Conservation (phyloP, 2,888 invertebrate species). For the Caradrina clavipalpis region DNA sequence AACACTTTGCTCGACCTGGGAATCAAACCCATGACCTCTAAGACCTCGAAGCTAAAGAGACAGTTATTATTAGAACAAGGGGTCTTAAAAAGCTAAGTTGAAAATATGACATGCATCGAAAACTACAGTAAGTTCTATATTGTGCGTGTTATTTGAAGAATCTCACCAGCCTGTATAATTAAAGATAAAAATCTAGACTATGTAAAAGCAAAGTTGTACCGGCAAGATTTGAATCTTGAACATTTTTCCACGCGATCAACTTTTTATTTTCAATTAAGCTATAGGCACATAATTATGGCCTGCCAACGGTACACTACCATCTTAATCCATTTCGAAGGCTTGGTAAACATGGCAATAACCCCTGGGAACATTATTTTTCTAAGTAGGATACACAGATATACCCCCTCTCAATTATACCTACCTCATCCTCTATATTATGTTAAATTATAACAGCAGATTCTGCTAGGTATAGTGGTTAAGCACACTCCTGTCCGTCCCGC, state of each 20-base stretch:
- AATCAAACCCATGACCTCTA: too few species aligned
- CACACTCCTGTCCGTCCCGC: background rate
- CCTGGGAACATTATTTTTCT: background rate
- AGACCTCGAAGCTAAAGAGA: too few species aligned
- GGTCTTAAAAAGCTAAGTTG: background rate
- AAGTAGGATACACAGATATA: background rate
- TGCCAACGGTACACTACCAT: background rate
- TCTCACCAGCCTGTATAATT: background rate
- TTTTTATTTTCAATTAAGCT: slow-evolving; percentile 44
- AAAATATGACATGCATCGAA: background rate
- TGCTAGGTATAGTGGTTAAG: background rate
- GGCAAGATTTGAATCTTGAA: slow-evolving; percentile 35
- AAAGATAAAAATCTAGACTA: slow-evolving; percentile 38
- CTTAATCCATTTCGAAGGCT: background rate
- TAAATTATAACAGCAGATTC: background rate
- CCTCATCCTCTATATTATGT: background rate
- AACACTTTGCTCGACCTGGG: too few species aligned
- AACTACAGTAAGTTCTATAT: background rate
- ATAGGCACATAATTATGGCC: background rate
- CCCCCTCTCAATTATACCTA: too few species aligned
- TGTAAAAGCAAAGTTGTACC: slow-evolving; percentile 27
- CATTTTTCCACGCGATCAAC: slow-evolving; percentile 47
- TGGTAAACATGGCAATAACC: background rate
- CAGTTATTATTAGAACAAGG: background rate
- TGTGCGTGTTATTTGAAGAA: background rate